Evolutionary conservation across 2,888 invertebrate species (phyloP).

Genomic region (Notocelia uddmanniana): DNA sequence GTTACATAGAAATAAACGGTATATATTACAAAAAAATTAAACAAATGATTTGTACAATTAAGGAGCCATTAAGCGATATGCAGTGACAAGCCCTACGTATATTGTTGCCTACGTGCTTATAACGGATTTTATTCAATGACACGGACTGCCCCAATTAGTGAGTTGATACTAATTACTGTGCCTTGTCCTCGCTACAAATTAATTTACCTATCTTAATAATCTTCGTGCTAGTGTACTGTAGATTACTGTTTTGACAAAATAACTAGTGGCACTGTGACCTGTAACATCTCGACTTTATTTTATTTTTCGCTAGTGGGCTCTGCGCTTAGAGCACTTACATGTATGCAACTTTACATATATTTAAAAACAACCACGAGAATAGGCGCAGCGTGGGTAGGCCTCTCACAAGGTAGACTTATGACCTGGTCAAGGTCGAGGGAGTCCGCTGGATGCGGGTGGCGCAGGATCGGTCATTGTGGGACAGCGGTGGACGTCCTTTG

Average conservation of each 20-base stretch:
- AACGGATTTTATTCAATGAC: constrained; percentile 28
- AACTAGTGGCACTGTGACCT: too few relatives aligned
- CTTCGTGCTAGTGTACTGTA: not conserved
- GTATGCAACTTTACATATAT: too few relatives aligned
- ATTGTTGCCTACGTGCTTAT: constrained; percentile 2
- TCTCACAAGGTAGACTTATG: too few relatives aligned
- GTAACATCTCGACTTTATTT: too few relatives aligned
- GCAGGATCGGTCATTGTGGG: too few relatives aligned
- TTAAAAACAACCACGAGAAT: too few relatives aligned
- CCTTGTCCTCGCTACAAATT: not conserved
- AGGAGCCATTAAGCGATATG: not conserved
- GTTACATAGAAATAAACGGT: not conserved
- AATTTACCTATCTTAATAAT: not conserved
- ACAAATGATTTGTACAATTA: constrained; percentile 16
- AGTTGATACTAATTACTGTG: not conserved
- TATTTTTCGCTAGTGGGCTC: not conserved
- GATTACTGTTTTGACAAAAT: too few relatives aligned
- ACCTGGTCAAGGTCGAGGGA: too few relatives aligned
- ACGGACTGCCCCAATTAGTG: constrained; percentile 24
- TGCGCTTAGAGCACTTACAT: too few relatives aligned
- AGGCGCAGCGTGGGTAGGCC: too few relatives aligned
- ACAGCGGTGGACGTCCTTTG: too few relatives aligned
- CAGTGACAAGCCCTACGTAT: not conserved
- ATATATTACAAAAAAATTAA: constrained; percentile 5
- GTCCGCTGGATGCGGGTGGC: too few relatives aligned